Base-by-base conservation (phyloP, 2,113 vertebrate genomes). In the Penelope pileata region DNA sequence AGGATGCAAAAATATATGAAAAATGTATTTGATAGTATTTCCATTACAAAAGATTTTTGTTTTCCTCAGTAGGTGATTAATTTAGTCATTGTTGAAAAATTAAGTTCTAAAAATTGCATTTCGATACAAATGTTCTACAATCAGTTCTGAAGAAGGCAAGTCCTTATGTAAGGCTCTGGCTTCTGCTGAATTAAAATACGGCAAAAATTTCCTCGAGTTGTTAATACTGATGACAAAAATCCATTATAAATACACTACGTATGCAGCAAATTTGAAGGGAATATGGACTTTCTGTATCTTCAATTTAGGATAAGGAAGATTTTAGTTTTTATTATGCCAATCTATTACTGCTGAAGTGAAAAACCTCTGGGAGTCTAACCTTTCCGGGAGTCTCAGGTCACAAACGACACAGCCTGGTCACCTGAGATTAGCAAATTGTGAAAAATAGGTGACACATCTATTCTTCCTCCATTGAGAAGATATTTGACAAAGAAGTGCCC, bases 21-120 rank as follows among this genome's bases (percentile, higher is more conserved):
- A 60, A 78, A 51, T 8, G 16, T 62, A 48, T 92, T 92, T 87
- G 78, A 62, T 34, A 89, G 47, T 15, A 77, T 18, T 77, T 78
- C 40, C 64, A 91, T 85, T 95, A 93, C 11, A 4, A 66, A 88
- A 90, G 51, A 84, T 50, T 7, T 72, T 8, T 81, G 83, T 69
- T 80, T 88, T 91, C 82, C 53, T 24, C 86, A 91, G 15, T 10
- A 70, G 34, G 22, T 60, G 16, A 76, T 88, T 81, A 91, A 95
- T 88, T 34, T 50, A 24, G 13, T 64, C 10, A 4, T 73, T 91
- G 36, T 30, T 95, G 75, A 89, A 93, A 96, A 94, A 91, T 72
- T 85, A 75, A 94, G 81, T 76, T 86, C 34, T 88, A 88, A 86
- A 94, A 83, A 86, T 75, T 96, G 58, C 14, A 96, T 96, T 91